phyloP scores from a whole-genome alignment of 2,888 invertebrate species.

The Ichneumon xanthorius region DNA sequence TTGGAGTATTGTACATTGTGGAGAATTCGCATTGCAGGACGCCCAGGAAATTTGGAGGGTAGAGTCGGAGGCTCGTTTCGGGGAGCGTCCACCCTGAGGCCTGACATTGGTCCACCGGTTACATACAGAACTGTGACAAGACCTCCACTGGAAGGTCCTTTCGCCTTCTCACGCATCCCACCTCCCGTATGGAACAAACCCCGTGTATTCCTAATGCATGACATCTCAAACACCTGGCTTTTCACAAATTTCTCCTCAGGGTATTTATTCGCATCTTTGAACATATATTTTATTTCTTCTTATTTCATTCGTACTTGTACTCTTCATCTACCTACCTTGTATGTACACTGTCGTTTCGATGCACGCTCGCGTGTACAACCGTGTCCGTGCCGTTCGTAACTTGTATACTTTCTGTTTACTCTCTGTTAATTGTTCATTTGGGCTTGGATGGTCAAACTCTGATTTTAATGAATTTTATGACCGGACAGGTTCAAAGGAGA shows the following conservation, averaged over 20 bases:
- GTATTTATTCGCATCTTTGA: slow-evolving; percentile 85
- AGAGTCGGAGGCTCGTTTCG: slow-evolving; percentile 81
- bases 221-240: slow-evolving; percentile 91
- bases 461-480: slow-evolving; percentile 10
- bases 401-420: slow-evolving; percentile 11
- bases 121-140: slow-evolving; percentile 85
- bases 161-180: slow-evolving; percentile 95
- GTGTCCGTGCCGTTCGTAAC: slow-evolving; percentile 7
- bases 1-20: slow-evolving; percentile 46
- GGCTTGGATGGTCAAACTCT: background rate
- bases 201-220: slow-evolving; percentile 91
- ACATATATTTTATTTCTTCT: slow-evolving; percentile 54
- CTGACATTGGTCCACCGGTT: slow-evolving; percentile 86
- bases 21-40: slow-evolving; percentile 80
- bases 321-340: slow-evolving; percentile 3
- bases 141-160: slow-evolving; percentile 94
- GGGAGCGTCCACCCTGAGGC: slow-evolving; percentile 82
- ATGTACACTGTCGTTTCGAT: slow-evolving; percentile 8
- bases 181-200: slow-evolving; percentile 92
- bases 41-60: slow-evolving; percentile 81
- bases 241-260: slow-evolving; percentile 93
- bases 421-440: background rate
- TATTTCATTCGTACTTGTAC: slow-evolving; percentile 25
- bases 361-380: slow-evolving; percentile 30
- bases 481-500: slow-evolving; percentile 86